Percentiles rank a stretch among this genome's conserved stretches.
phyloP scores from a whole-genome alignment of 2,888 invertebrate species.

The Nomada fucata region DNA sequence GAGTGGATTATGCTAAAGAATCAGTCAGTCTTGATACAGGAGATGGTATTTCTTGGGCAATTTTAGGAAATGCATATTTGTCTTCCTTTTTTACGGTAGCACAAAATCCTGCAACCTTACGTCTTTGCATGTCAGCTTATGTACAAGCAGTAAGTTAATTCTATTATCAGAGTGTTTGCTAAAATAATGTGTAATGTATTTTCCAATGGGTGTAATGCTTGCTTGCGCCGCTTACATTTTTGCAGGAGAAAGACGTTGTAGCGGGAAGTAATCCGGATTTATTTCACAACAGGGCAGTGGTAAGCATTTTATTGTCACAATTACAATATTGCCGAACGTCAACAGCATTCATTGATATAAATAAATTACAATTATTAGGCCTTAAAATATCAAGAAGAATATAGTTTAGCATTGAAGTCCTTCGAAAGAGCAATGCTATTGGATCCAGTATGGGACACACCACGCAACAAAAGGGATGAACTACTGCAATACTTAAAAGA shows the following conservation, averaged over 20 bases:
- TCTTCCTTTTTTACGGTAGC: constrained; percentile 91
- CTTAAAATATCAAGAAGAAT: constrained; percentile 92
- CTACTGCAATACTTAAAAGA: constrained; percentile 88
- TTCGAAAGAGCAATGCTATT: constrained; percentile 88
- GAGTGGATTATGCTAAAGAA: constrained; percentile 92
- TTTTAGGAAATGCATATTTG: constrained; percentile 93
- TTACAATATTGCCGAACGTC: background rate
- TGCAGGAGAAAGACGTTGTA: constrained; percentile 88
- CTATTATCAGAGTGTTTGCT: background rate
- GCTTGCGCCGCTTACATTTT: constrained; percentile 50
- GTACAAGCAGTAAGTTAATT: constrained; percentile 89
- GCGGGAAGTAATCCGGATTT: constrained; percentile 91
- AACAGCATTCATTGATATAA: constrained; percentile 1
- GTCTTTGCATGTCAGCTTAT: constrained; percentile 92
- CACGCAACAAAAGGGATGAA: constrained; percentile 87
- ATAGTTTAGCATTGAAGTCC: constrained; percentile 88
- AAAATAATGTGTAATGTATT: background rate
- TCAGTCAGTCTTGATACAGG: constrained; percentile 91
- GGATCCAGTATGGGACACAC: constrained; percentile 91
- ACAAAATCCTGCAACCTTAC: constrained; percentile 90
- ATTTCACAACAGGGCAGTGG: constrained; percentile 93
- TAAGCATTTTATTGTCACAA: constrained; percentile 85
- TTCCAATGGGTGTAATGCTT: background rate
- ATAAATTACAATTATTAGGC: constrained; percentile 85
- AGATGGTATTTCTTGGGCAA: constrained; percentile 93